Percentiles rank a stretch among this genome's conserved stretches.
Evolutionary conservation across 2,888 invertebrate species (phyloP).

Genomic region (Sinhomidia bicolor): DNA sequence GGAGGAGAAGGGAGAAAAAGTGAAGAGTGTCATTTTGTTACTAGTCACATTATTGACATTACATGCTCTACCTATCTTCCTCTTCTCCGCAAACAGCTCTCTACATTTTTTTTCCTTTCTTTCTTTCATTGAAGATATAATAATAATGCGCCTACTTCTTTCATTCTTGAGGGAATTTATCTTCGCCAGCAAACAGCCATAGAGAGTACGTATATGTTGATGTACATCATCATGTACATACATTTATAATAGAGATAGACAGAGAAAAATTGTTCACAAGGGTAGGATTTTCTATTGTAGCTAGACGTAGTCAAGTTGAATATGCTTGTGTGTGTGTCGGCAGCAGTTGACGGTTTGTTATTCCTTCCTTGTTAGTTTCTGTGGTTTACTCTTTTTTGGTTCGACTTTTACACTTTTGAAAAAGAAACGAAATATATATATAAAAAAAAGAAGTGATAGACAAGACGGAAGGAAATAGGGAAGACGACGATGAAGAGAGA

Average conservation of each 20-base stretch:
- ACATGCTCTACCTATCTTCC: conserved; percentile 35
- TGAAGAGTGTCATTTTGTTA: conserved; percentile 56
- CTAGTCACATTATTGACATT: conserved; percentile 55
- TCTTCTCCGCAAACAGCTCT: conserved; percentile 35
- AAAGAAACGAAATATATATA: no score
- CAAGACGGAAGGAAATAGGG: conserved; percentile 31
- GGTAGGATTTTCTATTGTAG: no score
- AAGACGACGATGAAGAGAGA: conserved; percentile 1
- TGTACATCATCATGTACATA: not conserved
- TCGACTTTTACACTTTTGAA: conserved; percentile 32
- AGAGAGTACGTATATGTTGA: no score
- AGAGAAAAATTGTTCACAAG: no score
- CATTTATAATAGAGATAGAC: not conserved
- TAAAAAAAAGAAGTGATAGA: conserved; percentile 24
- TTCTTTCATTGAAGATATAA: conserved; percentile 35
- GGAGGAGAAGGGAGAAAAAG: not conserved
- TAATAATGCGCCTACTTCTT: no score
- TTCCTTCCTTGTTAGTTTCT: conserved; percentile 16
- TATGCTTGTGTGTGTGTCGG: not conserved
- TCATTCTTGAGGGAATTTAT: conserved; percentile 33
- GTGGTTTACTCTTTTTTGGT: conserved; percentile 23
- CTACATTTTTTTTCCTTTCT: conserved; percentile 42
- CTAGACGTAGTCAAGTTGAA: not conserved
- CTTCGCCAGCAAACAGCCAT: not conserved
- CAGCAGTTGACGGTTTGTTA: conserved; percentile 13